Evolutionary conservation across 2,888 invertebrate genomes (phyloP), one percentile per base, ranked within the genome.

Genomic region (Hipparchia semele): DNA sequence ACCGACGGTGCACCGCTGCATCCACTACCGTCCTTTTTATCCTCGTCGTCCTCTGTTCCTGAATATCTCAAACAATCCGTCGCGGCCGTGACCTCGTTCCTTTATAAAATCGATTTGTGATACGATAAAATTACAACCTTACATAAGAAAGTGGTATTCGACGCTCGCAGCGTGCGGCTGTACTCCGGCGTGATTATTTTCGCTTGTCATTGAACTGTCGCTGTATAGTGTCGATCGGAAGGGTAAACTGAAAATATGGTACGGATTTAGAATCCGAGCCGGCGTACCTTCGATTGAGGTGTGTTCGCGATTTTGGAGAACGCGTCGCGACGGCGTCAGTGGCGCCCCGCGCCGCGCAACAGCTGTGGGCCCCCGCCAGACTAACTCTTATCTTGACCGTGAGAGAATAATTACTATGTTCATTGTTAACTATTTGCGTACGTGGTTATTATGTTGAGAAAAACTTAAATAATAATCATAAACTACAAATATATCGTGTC

Each of bases 381-480:
- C 73, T 76, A 86, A 89, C 87, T 84, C 80, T 89, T 90, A 89
- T 88, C 88, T 91, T 92, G 87, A 91, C 91, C 90, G 93, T 94
- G 92, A 92, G 93, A 90, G 79, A 83, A 87, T 82, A 82, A 84
- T 87, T 85, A 86, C 84, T 84, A 80, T 80, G 78, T 77, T 79
- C 73, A 73, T 75, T 76, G 71, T 71, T 72, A 77, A 74, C 59
- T 73, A 70, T 70, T 60, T 73, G 66, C 62, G 7, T 62, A 64
- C 6, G 46, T 70, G 51, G 7, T 65, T 33, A 33, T 33, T 13
- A 51, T 51, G 10, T 64, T 51, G 51, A 64, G 10, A 23, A 23
- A 8, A 65, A 65, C 53, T 64, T 51, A 46, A n/a, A 10, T 59
- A 1, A 6, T 2, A 60, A 60, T 39, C 39, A 23, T 12, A 39